Base-by-base conservation (phyloP, 2,888 invertebrate genomes). In the Amphipoea lucens region DNA sequence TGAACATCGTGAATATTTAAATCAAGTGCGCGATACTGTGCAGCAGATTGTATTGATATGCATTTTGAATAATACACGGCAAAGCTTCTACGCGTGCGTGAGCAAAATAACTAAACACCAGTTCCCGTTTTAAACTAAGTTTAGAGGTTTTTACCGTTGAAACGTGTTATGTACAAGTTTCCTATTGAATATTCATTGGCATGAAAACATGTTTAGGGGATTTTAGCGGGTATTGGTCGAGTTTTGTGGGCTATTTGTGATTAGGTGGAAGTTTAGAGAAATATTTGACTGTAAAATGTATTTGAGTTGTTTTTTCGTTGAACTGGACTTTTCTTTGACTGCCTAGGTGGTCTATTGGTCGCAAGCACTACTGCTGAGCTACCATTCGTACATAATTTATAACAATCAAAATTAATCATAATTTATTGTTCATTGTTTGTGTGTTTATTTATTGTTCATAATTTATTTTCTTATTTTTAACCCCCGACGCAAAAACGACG, bases 21-120 rank as follows among this genome's bases (percentile, higher is more conserved):
- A 84, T 66, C 63, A 76, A 78, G 71, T 78, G 70, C 62, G 63
- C 51, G 51, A 65, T 63, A 78, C 78, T 17, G 29, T 77, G 74
- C 57, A 82, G 67, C 81, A 81, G 81, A 78, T 87, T 86, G 78
- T 70, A 76, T 74, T 17, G 72, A 70, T 79, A 74, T 88, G 82
- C 75, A 78, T 79, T 88, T 74, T 74, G 79, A 86, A 88, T 77
- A 82, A 85, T 78, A 85, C 79, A 82, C 68, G 79, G 70, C 51
- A 82, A 82, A 78, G 82, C 87, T 85, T 82, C 73, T 60, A 76
- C 76, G 51, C 69, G 51, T 77, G 76, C 89, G 88, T 88, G 88
- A 74, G 62, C 71, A 67, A 81, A 88, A 90, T 90, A 81, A 69
- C 82, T 83, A 83, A 89, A 78, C 82, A 75, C 63, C 9, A 36